Base-by-base conservation (phyloP, 2,888 invertebrate species). In the Mongoloraphidia duomilia region DNA sequence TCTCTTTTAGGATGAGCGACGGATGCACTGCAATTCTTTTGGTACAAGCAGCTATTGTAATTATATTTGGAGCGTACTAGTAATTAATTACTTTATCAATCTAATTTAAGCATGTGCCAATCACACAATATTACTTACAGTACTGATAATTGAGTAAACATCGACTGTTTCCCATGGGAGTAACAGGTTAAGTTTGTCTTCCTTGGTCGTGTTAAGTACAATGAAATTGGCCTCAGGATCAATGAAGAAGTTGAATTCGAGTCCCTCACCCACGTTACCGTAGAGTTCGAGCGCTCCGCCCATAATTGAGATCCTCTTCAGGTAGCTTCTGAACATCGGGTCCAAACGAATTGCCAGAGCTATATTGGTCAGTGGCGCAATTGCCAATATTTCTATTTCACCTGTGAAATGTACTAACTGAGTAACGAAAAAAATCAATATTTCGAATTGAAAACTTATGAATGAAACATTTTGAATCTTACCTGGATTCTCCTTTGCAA, bases 181-280 rank as follows among this genome's bases (percentile, higher is more conserved):
- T 9, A 77, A 51, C 9, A 63, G 62, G 46, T 61, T 42, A 14
- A 42, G 52, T 64, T 61, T 44, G 10, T 44, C 34, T 2, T 34
- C 41, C 9, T 34, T 43, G 0, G 53, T 58, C 5, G 54, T 65
- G 60, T 68, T 65, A 9, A 80, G 59, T 2, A 74, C 70, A 26
- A 77, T 69, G 36, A 64, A 63, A 26, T 77, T 76, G 3, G 77
- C 72, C 54, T 78, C 76, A 0, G 79, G 77, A 59, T 80, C 80
- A 49, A 62, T 62, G 45, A 61, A 58, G 55, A 79, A 77, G 60
- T 80, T 80, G 59, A 73, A 79, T 58, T 80, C 80, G 1, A 72
- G 68, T 11, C 68, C 60, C 1, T 66, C 62, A 1, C 56, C 55
- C 8, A 57, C 52, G 49, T 68, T 68, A 11, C 70, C 70, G 10